Percentiles rank a stretch among this genome's conserved stretches.
phyloP scores from a whole-genome alignment of 2,797 vertebrate genomes.

The Setipinna tenuifilis region DNA sequence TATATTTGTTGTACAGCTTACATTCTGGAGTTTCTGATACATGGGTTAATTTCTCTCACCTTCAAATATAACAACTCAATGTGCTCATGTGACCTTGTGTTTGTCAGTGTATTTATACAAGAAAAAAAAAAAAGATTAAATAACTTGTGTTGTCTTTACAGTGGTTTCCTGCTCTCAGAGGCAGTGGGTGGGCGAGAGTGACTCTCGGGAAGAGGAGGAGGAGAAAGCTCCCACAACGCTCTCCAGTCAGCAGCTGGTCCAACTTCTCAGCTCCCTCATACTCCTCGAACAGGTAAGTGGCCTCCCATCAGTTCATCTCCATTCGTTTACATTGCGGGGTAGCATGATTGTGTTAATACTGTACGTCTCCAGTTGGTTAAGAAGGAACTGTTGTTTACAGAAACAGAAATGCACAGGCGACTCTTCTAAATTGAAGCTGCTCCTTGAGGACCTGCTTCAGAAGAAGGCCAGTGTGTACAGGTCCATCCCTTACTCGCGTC shows the following conservation, averaged over 20 bases:
- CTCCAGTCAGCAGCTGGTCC: slow-evolving; percentile 72
- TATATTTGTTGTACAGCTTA: too few relatives aligned
- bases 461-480: slow-evolving; percentile 74
- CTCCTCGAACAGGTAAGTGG: slow-evolving; percentile 66
- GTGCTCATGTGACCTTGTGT: too few relatives aligned
- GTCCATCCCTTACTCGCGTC: slow-evolving; percentile 75
- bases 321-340: background rate
- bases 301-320: background rate
- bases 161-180: slow-evolving; percentile 58
- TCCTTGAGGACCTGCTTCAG: slow-evolving; percentile 74
- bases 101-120: too few relatives aligned
- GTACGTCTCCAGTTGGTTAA: background rate
- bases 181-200: slow-evolving; percentile 50
- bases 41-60: too few relatives aligned
- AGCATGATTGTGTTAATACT: background rate
- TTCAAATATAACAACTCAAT: too few relatives aligned
- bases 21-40: too few relatives aligned
- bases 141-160: slow-evolving; percentile 40
- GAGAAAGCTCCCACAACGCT: slow-evolving; percentile 56
- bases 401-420: slow-evolving; percentile 60
- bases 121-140: too few relatives aligned
- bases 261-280: slow-evolving; percentile 72
- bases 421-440: slow-evolving; percentile 66
- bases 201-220: slow-evolving; percentile 63
- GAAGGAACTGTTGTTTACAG: slow-evolving; percentile 43